Percentiles rank a stretch among this genome's conserved stretches.
These are phyloP conservation scores for Percina caprodes DNA, from an alignment of 2,113 vertebrate species.

Conservation along the genomic window DNA sequence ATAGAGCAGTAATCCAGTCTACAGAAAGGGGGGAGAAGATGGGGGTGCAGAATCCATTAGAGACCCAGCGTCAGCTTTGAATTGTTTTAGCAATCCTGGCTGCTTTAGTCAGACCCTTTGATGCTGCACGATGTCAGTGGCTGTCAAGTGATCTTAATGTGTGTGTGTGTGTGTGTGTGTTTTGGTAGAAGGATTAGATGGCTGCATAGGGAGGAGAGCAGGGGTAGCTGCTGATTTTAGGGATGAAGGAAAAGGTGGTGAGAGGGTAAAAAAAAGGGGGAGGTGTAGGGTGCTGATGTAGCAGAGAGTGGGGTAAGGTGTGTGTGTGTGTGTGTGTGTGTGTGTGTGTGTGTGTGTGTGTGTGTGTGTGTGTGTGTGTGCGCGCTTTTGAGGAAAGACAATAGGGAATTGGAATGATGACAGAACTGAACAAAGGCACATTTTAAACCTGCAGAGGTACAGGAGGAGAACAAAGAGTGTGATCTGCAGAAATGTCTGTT, in stretches of 20 bases:
- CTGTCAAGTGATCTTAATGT: constrained; percentile 32
- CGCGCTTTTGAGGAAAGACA: constrained; percentile 4
- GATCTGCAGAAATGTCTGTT: neutral
- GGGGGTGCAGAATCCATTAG: constrained; percentile 53
- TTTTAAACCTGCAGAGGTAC: neutral
- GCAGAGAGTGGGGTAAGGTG: neutral
- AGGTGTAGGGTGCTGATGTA: neutral
- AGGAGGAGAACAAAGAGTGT: constrained; percentile 29
- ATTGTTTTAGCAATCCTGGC: constrained; percentile 43
- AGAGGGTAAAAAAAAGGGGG: constrained; percentile 16
- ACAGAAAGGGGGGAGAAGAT: constrained; percentile 24
- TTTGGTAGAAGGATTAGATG: constrained; percentile 40
- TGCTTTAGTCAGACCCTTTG: constrained; percentile 58
- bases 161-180: constrained; percentile 22
- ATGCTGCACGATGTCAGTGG: constrained; percentile 52
- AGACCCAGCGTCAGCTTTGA: constrained; percentile 50
- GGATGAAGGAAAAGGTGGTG: constrained; percentile 11
- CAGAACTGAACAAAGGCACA: constrained; percentile 1
- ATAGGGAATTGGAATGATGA: constrained; percentile 1
- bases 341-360: constrained; percentile 19
- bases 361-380: constrained; percentile 2
- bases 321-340: constrained; percentile 6
- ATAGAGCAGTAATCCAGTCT: constrained; percentile 38
- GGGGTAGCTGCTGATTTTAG: constrained; percentile 20
- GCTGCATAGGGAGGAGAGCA: constrained; percentile 30